phyloP scores from a whole-genome alignment of 2,888 invertebrate genomes.

The Tenthredo livida region DNA sequence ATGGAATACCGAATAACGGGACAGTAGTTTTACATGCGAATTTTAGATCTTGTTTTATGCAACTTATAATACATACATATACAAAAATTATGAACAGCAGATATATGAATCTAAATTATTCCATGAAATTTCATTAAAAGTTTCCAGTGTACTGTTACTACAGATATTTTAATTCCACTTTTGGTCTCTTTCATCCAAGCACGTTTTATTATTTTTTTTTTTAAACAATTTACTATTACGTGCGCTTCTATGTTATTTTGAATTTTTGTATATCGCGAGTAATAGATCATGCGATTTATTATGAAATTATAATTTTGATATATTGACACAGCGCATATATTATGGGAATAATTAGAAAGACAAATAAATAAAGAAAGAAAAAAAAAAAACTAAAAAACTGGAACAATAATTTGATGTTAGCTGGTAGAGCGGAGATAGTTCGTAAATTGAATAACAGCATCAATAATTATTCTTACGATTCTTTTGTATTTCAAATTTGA shows the following conservation, averaged over 20 bases:
- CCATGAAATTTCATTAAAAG: not conserved
- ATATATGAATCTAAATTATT: not conserved
- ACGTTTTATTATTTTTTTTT: too few species aligned
- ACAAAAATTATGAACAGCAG: not conserved
- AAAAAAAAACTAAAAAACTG: not conserved
- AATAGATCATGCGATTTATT: not conserved
- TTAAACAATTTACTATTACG: not conserved
- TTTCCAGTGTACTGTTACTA: not conserved
- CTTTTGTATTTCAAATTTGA: not conserved
- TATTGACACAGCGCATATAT: not conserved
- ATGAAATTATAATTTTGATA: not conserved
- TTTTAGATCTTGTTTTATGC: not conserved
- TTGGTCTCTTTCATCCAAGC: not conserved
- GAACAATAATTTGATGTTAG: conserved; percentile 33
- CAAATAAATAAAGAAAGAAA: not conserved
- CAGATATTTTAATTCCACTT: not conserved
- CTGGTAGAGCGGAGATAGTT: not conserved
- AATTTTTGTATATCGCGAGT: not conserved
- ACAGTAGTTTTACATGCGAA: conserved; percentile 17
- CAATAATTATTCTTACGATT: not conserved
- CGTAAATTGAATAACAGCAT: not conserved
- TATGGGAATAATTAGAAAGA: not conserved
- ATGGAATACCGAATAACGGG: conserved; percentile 14
- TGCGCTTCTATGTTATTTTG: not conserved
- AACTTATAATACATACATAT: not conserved